A percentile compares a stretch with the other conserved stretches of the same genome.
phyloP scores from a whole-genome alignment of 2,888 invertebrate species.

The Tortricodes alternella region DNA sequence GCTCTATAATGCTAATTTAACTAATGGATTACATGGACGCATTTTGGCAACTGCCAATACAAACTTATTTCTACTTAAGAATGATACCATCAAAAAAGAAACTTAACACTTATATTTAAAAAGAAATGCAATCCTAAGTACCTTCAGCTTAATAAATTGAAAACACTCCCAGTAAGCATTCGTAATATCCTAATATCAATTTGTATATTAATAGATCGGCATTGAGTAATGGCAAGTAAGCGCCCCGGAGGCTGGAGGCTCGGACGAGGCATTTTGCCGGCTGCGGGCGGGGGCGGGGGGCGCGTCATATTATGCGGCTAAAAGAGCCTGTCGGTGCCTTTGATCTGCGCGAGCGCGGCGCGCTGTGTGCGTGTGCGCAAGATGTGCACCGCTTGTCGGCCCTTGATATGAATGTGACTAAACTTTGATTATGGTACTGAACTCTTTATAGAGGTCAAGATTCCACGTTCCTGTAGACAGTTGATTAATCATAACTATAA shows the following conservation, averaged over 20 bases:
- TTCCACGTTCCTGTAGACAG: slow-evolving; percentile 15
- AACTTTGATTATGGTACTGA: slow-evolving; percentile 81
- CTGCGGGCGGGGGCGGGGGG: slow-evolving; percentile 67
- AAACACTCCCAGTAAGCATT: slow-evolving; percentile 57
- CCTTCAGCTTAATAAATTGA: slow-evolving; percentile 47
- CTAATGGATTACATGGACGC: no score
- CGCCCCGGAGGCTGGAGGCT: slow-evolving; percentile 63
- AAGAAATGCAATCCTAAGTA: slow-evolving; percentile 21
- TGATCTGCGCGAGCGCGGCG: slow-evolving; percentile 69
- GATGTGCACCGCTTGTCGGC: slow-evolving; percentile 77
- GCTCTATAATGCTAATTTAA: no score
- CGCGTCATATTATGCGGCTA: slow-evolving; percentile 83
- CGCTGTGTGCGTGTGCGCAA: slow-evolving; percentile 48
- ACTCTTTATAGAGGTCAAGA: slow-evolving; percentile 73
- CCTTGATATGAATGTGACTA: slow-evolving; percentile 81
- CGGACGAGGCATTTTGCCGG: slow-evolving; percentile 69
- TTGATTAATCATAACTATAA: slow-evolving; percentile 15
- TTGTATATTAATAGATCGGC: slow-evolving; percentile 80
- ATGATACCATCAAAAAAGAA: no score
- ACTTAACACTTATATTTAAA: slow-evolving; percentile 2
- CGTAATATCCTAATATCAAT: slow-evolving; percentile 79
- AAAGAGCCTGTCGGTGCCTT: slow-evolving; percentile 83
- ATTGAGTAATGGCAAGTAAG: slow-evolving; percentile 80
- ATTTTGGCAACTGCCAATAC: no score
- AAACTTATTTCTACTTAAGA: no score